phyloP scores from a whole-genome alignment of 2,113 vertebrate genomes.

The Ammodytes marinus region DNA sequence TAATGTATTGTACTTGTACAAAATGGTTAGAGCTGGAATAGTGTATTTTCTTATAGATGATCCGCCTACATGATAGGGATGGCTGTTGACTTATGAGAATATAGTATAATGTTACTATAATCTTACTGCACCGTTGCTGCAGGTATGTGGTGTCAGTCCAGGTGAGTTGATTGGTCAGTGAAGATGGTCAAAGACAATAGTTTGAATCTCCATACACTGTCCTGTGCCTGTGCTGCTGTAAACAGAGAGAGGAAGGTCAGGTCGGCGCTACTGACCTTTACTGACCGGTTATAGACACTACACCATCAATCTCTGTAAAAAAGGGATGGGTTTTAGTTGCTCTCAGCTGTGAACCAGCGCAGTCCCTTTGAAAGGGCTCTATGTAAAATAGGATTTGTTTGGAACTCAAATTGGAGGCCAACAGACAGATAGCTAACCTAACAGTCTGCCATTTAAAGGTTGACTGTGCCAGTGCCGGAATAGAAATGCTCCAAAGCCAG shows the following conservation, averaged over 20 bases:
- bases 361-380: slow-evolving; percentile 57
- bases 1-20: neutral
- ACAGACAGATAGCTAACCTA: slow-evolving; percentile 69
- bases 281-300: neutral
- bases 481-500: slow-evolving; percentile 66
- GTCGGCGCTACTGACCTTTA: slow-evolving; percentile 25
- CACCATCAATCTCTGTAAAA: slow-evolving; percentile 22
- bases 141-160: neutral
- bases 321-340: neutral
- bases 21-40: neutral
- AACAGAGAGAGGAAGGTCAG: slow-evolving; percentile 7
- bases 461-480: slow-evolving; percentile 72
- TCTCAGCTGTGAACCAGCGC: slow-evolving; percentile 50
- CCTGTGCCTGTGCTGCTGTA: neutral
- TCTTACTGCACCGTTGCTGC: neutral
- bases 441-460: slow-evolving; percentile 81
- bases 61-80: too few relatives aligned
- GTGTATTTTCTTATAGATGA: neutral
- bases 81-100: neutral
- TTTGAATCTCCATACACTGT: slow-evolving; percentile 2
- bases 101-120: neutral
- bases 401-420: slow-evolving; percentile 74
- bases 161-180: slow-evolving; percentile 8
- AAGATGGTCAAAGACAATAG: neutral
- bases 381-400: slow-evolving; percentile 70